These are phyloP conservation scores for Anolis carolinensis DNA, from an alignment of 2,113 vertebrate genomes.

Conservation along the genomic window DNA sequence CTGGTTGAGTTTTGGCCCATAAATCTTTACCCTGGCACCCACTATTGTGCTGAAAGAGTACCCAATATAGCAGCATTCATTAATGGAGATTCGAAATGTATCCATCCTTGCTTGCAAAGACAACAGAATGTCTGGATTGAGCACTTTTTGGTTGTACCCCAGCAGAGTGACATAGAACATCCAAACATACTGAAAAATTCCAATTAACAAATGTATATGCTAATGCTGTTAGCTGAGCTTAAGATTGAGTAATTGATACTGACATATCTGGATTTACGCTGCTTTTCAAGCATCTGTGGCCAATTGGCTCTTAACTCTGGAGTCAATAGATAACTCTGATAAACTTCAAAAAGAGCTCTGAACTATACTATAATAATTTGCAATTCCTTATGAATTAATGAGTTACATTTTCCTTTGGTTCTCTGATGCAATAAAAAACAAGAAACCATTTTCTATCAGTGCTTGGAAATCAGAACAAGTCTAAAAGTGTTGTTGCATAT, in stretches of 20 bases:
- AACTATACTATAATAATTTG: background rate
- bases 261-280: slow-evolving; percentile 12
- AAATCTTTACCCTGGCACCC: background rate
- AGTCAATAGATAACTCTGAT: slow-evolving; percentile 2
- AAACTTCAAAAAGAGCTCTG: background rate
- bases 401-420: background rate
- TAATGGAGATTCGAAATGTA: background rate
- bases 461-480: slow-evolving; percentile 25
- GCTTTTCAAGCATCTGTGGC: background rate
- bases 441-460: background rate
- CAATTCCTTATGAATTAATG: background rate
- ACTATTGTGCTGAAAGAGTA: background rate
- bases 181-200: background rate
- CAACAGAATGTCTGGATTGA: background rate
- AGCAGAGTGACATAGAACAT: background rate
- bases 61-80: background rate
- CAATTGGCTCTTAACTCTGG: slow-evolving; percentile 9
- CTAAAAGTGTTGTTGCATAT: background rate
- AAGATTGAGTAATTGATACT: slow-evolving; percentile 5
- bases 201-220: background rate
- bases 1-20: background rate
- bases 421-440: slow-evolving; percentile 6
- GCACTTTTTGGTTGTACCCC: background rate
- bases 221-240: background rate
- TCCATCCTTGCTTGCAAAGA: background rate